phyloP scores from a whole-genome alignment of 92 coral and sea anemone genomes.

The Palythoa grandiflora region DNA sequence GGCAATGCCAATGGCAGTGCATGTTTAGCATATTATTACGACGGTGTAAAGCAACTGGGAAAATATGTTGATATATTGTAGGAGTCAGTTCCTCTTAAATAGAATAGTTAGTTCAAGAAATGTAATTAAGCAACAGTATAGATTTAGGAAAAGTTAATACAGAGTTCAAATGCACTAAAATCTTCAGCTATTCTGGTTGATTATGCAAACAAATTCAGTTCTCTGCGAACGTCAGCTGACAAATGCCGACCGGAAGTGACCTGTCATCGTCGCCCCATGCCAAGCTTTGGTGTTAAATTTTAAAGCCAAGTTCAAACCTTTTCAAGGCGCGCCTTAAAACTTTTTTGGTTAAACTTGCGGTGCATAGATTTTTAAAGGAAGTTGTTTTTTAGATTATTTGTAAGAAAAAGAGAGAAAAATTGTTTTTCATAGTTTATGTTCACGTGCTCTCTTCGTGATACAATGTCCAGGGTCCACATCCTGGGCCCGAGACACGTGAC shows the following conservation, averaged over 20 bases:
- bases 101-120: too few species aligned
- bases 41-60: too few species aligned
- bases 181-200: too few species aligned
- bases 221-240: background rate
- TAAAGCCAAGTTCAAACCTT: background rate
- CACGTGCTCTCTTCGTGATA: conserved; percentile 42
- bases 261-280: background rate
- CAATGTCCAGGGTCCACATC: background rate
- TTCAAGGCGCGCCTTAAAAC: background rate
- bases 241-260: conserved; percentile 4
- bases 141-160: too few species aligned
- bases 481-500: conserved; percentile 48
- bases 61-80: too few species aligned
- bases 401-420: background rate
- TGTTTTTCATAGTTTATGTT: background rate
- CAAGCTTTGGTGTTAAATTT: background rate
- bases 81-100: too few species aligned
- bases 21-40: too few species aligned
- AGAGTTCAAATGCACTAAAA: too few species aligned
- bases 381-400: background rate
- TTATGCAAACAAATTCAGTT: background rate
- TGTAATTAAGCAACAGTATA: too few species aligned
- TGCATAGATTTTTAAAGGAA: background rate
- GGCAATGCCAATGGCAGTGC: too few species aligned
- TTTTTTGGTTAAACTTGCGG: background rate